Conservation (phyloP, 1,140 invertebrate genomes). For the Tetramorium simillimum region DNA sequence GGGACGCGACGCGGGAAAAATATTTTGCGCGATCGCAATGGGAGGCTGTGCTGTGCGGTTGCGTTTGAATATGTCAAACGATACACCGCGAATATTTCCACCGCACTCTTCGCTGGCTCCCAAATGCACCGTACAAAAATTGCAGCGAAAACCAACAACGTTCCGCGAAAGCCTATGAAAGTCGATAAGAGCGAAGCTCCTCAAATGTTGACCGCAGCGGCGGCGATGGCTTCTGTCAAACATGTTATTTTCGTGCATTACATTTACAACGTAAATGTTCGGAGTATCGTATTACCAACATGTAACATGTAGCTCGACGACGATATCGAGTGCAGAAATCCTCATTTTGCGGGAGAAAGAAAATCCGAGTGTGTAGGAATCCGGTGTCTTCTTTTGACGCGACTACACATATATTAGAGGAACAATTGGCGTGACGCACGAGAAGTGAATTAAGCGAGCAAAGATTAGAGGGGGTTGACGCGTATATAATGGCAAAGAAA, state of each 20-base stretch:
- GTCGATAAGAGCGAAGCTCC: conserved; percentile 24
- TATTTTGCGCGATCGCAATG: conserved; percentile 58
- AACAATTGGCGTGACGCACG: not conserved
- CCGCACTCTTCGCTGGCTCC: not conserved
- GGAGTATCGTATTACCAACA: not conserved
- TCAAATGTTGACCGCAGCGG: conserved; percentile 4
- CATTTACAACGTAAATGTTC: not conserved
- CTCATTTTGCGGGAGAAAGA: not conserved
- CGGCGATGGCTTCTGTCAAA: not conserved
- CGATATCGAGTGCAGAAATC: too few relatives aligned
- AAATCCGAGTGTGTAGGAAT: not conserved
- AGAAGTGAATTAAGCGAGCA: conserved; percentile 39
- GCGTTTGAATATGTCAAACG: conserved; percentile 29
- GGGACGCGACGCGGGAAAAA: conserved; percentile 63
- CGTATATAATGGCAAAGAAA: conserved; percentile 60
- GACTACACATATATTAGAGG: not conserved
- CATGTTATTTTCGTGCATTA: not conserved
- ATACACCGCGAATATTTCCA: conserved; percentile 10
- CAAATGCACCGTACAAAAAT: conserved; percentile 30
- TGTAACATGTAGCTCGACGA: not conserved
- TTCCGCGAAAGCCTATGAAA: conserved; percentile 3
- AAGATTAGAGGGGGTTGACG: conserved; percentile 34
- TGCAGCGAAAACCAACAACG: not conserved
- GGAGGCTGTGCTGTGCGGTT: not conserved
- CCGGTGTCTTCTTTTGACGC: not conserved